Conservation (phyloP, 92 coral and sea anemone species). For the Hydrozoanthus gracilis region DNA sequence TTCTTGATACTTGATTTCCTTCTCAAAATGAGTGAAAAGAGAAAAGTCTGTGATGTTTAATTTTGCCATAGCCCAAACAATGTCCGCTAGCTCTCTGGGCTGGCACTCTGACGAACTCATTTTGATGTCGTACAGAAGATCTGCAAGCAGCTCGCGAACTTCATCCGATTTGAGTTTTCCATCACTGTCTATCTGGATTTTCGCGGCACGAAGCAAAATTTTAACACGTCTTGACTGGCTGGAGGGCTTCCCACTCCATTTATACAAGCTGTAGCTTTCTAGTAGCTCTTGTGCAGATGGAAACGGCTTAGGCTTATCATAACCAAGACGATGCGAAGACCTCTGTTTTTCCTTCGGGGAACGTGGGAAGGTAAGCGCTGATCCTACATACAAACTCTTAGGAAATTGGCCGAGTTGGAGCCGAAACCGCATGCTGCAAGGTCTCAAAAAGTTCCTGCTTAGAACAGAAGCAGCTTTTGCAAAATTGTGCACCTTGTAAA, state of each 20-base stretch:
- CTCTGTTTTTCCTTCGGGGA: not conserved
- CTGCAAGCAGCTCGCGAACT: slow-evolving; percentile 21
- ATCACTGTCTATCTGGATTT: slow-evolving; percentile 29
- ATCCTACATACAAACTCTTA: not conserved
- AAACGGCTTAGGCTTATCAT: slow-evolving; percentile 7
- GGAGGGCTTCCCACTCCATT: slow-evolving; percentile 28
- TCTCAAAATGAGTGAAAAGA: slow-evolving; percentile 65
- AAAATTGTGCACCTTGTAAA: not conserved
- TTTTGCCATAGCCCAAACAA: slow-evolving; percentile 72
- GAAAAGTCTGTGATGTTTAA: slow-evolving; percentile 43
- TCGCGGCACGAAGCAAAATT: slow-evolving; percentile 42
- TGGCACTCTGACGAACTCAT: slow-evolving; percentile 34
- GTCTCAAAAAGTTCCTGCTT: not conserved
- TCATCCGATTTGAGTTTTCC: not conserved
- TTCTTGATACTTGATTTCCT: slow-evolving; percentile 51
- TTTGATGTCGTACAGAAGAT: slow-evolving; percentile 61
- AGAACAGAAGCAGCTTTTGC: not conserved
- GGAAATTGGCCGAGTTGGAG: not conserved
- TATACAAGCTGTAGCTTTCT: slow-evolving; percentile 47
- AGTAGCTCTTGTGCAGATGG: slow-evolving; percentile 40
- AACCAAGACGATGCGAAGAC: not conserved
- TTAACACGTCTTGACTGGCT: slow-evolving; percentile 33
- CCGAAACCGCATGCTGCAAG: not conserved
- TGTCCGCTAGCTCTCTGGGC: slow-evolving; percentile 71
- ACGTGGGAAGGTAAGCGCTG: slow-evolving; percentile 5